Evolutionary conservation across 2,888 invertebrate species (phyloP).

Genomic region (Lysandra bellargus): DNA sequence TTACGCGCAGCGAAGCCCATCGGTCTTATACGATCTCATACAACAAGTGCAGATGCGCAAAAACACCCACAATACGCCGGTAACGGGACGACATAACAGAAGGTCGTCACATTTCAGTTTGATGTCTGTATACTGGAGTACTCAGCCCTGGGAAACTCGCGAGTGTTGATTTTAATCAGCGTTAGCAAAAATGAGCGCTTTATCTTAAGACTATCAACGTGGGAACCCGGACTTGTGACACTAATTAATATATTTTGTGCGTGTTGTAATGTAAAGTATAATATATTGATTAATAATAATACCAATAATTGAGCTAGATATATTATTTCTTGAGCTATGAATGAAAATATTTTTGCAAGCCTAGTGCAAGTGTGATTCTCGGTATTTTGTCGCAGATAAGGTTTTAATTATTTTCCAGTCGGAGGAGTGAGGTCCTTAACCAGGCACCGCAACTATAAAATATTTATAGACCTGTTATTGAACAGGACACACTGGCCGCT

Average conservation of each 20-base stretch:
- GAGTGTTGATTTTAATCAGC: slow-evolving; percentile 32
- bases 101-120: slow-evolving; percentile 53
- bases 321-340: neutral
- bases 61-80: slow-evolving; percentile 58
- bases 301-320: neutral
- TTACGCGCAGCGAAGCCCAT: slow-evolving; percentile 73
- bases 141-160: slow-evolving; percentile 32
- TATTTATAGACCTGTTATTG: slow-evolving; percentile 71
- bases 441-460: slow-evolving; percentile 54
- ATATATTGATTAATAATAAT: neutral
- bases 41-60: slow-evolving; percentile 61
- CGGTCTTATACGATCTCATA: slow-evolving; percentile 65
- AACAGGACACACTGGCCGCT: slow-evolving; percentile 57
- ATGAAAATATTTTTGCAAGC: neutral
- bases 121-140: slow-evolving; percentile 35
- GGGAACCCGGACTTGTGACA: slow-evolving; percentile 28
- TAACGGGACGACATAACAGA: slow-evolving; percentile 55
- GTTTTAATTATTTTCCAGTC: slow-evolving; percentile 49
- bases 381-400: slow-evolving; percentile 40
- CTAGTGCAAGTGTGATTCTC: slow-evolving; percentile 3
- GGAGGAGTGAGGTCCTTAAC: slow-evolving; percentile 47
- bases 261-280: neutral
- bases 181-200: slow-evolving; percentile 33
- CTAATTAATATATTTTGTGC: neutral
- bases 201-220: slow-evolving; percentile 35